Evolutionary conservation across 1,140 invertebrate genomes (phyloP).

Genomic region (Carcinoscorpius rotundicauda): DNA sequence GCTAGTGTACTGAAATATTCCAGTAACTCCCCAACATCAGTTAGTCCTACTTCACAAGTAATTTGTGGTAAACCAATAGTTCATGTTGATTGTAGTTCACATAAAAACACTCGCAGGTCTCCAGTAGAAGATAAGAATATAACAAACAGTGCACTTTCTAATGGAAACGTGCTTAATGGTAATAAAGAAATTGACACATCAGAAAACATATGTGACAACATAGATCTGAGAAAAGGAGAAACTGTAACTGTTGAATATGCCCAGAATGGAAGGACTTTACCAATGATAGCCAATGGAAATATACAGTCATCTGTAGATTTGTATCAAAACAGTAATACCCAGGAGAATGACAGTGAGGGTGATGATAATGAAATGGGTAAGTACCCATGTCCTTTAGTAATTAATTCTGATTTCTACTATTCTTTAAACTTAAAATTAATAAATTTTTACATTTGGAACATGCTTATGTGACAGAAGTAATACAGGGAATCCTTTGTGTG

Average conservation of each 20-base stretch:
- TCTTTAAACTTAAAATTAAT: too few relatives aligned
- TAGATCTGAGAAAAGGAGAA: slow-evolving; percentile 40
- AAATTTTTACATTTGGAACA: too few relatives aligned
- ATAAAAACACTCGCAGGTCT: slow-evolving; percentile 1
- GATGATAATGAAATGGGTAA: slow-evolving; percentile 17
- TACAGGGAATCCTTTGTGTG: too few relatives aligned
- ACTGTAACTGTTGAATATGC: slow-evolving; percentile 11
- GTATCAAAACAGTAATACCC: slow-evolving; percentile 51
- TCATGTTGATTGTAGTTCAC: too few relatives aligned
- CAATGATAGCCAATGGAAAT: slow-evolving; percentile 12
- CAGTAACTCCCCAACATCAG: too few relatives aligned
- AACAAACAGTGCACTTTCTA: slow-evolving; percentile 39
- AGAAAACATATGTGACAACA: slow-evolving; percentile 33
- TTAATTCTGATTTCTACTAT: too few relatives aligned
- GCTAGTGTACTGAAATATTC: too few relatives aligned
- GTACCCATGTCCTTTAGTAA: too few relatives aligned
- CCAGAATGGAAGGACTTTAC: slow-evolving; percentile 10
- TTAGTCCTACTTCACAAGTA: too few relatives aligned
- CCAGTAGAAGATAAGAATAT: slow-evolving; percentile 42
- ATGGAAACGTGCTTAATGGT: slow-evolving; percentile 34
- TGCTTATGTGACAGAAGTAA: too few relatives aligned
- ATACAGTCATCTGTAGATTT: slow-evolving; percentile 36
- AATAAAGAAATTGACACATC: slow-evolving; percentile 23
- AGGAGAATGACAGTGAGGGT: slow-evolving; percentile 23
- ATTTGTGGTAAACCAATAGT: too few relatives aligned